Base-by-base conservation (phyloP, 2,888 invertebrate species). In the Drosophila lacicola region DNA sequence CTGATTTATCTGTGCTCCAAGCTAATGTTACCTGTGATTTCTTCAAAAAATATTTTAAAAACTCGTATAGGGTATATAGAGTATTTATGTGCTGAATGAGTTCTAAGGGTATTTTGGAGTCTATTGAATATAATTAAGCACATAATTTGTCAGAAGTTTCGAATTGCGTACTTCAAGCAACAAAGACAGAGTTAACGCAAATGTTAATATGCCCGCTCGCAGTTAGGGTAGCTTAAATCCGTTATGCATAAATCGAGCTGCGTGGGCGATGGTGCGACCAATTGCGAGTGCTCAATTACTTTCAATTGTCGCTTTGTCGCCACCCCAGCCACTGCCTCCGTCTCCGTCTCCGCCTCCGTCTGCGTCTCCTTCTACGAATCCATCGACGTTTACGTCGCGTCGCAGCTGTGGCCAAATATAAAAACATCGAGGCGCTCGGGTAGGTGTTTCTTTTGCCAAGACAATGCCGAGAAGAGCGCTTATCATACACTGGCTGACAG, bases 211-310 rank as follows among this genome's bases (percentile, higher is more conserved):
- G 14, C 46, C 33, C 42, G 42, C 1, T 17, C 2, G 4, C 3
- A 2, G 11, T 21, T 10, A 74, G 70, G 34, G 74, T 68, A 70
- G 19, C 29, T 21, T 56, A 60, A 70, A 74, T 74, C 74, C 74
- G 83, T 83, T 81, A 80, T 79, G 82, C 74, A 70, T 72, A 64
- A 83, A 71, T 61, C 64, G 39, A 60, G 19, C 50, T 13, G 80
- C 61, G 78, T 81, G 78, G 78, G 80, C 82, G 82, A 74, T 65
- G 66, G 17, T 36, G 17, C 47, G 33, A 44, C 57, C 66, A 66
- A 74, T 70, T 70, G 57, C 58, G 46, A 33, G 46, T 41, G 47
- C 55, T 44, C 64, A 65, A 75, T 39, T 75, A 71, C 74, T 76
- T 75, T 76, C 75, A 76, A 75, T 75, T 75, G 75, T 67, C 71